These are phyloP conservation scores for Coregonus sp. DNA, from an alignment of 2,797 vertebrate species.

Conservation along the genomic window DNA sequence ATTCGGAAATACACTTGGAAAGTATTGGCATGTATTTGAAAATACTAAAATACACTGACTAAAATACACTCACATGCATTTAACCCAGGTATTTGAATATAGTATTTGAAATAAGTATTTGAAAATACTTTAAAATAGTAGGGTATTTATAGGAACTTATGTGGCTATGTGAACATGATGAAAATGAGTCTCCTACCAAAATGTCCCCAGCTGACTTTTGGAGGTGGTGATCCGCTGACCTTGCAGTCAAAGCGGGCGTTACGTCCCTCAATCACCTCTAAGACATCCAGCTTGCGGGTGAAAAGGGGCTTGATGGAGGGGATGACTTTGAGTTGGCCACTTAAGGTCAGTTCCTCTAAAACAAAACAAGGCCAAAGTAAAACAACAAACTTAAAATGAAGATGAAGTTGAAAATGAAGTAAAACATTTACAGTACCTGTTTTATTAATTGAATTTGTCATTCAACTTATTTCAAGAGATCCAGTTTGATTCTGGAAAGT, in stretches of 20 bases:
- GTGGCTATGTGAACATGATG: background rate
- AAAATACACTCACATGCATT: too few species aligned
- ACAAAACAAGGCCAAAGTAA: conserved; percentile 14
- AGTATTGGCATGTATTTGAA: too few species aligned
- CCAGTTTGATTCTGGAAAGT: background rate
- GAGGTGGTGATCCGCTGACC: conserved; percentile 91
- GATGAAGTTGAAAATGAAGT: background rate
- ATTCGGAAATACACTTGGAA: too few species aligned
- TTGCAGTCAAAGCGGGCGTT: conserved; percentile 93
- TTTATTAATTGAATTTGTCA: background rate
- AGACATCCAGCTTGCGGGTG: conserved; percentile 88
- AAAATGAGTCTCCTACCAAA: conserved; percentile 79
- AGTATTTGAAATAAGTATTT: too few species aligned
- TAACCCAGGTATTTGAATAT: too few species aligned
- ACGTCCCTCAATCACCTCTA: conserved; percentile 92
- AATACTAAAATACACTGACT: too few species aligned
- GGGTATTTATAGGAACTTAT: too few species aligned
- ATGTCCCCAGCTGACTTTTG: conserved; percentile 86
- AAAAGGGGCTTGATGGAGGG: conserved; percentile 90
- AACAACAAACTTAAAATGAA: background rate
- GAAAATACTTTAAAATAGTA: too few species aligned
- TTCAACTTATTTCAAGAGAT: background rate
- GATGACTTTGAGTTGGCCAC: conserved; percentile 86
- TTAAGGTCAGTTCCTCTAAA: conserved; percentile 93
- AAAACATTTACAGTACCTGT: background rate